Evolutionary conservation across 2,888 invertebrate genomes (phyloP), one percentile per base, ranked within the genome.

Genomic region (Acrocyrtus sp.): DNA sequence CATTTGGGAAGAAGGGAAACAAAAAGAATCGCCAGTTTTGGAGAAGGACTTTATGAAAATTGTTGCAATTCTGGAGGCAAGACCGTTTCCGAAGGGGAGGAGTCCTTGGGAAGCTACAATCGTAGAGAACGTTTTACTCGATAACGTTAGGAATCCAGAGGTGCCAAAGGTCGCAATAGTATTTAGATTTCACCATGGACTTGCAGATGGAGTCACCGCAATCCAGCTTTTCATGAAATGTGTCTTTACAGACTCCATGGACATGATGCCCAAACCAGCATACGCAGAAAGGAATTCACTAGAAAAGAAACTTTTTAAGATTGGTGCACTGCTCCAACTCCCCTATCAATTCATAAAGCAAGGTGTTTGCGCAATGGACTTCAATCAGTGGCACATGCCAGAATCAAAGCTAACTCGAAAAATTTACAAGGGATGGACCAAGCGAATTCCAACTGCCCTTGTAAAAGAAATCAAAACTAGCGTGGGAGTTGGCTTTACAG

Each of bases 281-380:
- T 73, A 67, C 34, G 63, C 69, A 8, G 50, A 77, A 22, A 57
- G 79, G 27, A 77, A 62, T 41, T n/a, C 43, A 4, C 72, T 72
- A 21, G 73, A 78, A 51, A 73, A 77, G 51, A 29, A 54, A 3
- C 8, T 76, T 6, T 73, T 72, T 45, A 58, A 74, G 53, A 5
- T 74, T n/a, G 48, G 67, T 5, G 76, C 78, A 2, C 56, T 60
- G 27, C 53, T 80, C 5, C 74, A 80, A 29, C 72, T 79, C 12
- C 80, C 80, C 1, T 80, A 80, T 45, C 74, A 78, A 47, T 80
- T 80, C 56, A 63, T 75, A 24, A 80, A 80, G 45, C 80, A 80
- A 72, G 74, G 78, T 1, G 43, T 80, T 2, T 21, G 54, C 8
- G 76, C 80, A 10, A 50, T 67, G 22, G 80, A 80, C 50, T 48